phyloP scores from a whole-genome alignment of 2,113 vertebrate species.

The Alces alces region DNA sequence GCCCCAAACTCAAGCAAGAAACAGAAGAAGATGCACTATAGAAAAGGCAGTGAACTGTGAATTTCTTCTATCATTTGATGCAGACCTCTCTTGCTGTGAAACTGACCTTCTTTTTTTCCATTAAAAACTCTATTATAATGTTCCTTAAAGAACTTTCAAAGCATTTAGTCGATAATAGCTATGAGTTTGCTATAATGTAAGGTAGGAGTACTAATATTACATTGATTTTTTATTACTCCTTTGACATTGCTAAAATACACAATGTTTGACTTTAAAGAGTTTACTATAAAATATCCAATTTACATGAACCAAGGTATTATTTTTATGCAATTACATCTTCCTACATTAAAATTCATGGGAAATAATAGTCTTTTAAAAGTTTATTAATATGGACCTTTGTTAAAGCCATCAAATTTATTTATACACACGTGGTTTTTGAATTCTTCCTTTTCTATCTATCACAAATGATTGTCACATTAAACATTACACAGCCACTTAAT shows the following conservation, averaged over 20 bases:
- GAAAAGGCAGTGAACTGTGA: not conserved
- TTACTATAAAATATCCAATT: not conserved
- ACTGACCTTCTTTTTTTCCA: not conserved
- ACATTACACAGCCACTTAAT: not conserved
- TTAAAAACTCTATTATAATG: not conserved
- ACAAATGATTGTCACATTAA: not conserved
- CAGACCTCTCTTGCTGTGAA: not conserved
- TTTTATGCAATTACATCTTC: not conserved
- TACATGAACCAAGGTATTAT: not conserved
- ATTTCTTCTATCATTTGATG: conserved; percentile 20
- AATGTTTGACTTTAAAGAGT: conserved; percentile 5
- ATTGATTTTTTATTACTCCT: conserved; percentile 30
- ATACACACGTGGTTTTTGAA: not conserved
- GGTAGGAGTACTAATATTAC: not conserved
- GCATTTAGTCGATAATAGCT: not conserved
- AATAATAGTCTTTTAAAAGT: not conserved
- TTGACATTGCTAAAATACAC: not conserved
- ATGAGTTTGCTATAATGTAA: conserved; percentile 8
- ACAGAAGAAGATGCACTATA: not conserved
- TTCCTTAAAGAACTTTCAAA: not conserved
- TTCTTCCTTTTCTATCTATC: not conserved
- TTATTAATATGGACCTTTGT: not conserved
- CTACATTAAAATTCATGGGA: not conserved
- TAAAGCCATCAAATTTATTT: not conserved
- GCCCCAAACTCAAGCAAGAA: conserved; percentile 24